Evolutionary conservation across 2,888 invertebrate species (phyloP).

Genomic region (Pyrrhosoma nymphula): DNA sequence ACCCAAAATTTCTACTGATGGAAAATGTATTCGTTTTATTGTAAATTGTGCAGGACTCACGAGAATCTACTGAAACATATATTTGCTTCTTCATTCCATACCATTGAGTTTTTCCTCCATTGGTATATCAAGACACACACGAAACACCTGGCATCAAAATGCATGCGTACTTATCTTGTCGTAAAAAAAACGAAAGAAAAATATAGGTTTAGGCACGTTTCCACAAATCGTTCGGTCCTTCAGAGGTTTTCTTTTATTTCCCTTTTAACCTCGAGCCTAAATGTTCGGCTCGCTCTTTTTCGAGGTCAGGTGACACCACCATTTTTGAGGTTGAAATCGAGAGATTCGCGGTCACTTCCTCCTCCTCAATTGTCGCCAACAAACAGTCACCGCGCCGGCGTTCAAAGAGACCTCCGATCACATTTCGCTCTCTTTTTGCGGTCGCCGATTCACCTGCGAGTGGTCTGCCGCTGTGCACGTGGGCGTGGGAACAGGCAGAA

Average conservation of each 20-base stretch:
- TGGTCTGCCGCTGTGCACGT: neutral
- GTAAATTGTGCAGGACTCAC: too few species aligned
- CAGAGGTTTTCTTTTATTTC: neutral
- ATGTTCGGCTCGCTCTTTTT: neutral
- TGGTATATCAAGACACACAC: too few species aligned
- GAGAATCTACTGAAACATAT: too few species aligned
- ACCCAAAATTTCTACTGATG: too few species aligned
- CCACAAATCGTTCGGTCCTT: neutral
- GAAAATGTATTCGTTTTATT: too few species aligned
- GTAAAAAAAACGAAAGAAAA: neutral
- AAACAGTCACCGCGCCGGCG: neutral
- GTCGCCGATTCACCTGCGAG: conserved; percentile 1
- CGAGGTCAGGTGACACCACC: neutral
- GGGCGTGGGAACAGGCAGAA: neutral
- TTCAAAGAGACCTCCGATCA: neutral
- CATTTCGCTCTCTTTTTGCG: conserved; percentile 41
- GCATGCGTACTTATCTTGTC: neutral
- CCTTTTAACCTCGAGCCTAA: neutral
- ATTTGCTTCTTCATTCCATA: too few species aligned
- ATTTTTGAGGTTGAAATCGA: neutral
- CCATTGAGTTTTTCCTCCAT: too few species aligned
- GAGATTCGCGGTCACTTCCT: neutral
- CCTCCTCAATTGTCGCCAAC: neutral
- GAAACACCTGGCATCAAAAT: neutral
- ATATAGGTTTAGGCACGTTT: neutral